Percentiles rank a stretch among this genome's conserved stretches.
phyloP scores from a whole-genome alignment of 2,888 invertebrate genomes.

The Plagodis dolabraria region DNA sequence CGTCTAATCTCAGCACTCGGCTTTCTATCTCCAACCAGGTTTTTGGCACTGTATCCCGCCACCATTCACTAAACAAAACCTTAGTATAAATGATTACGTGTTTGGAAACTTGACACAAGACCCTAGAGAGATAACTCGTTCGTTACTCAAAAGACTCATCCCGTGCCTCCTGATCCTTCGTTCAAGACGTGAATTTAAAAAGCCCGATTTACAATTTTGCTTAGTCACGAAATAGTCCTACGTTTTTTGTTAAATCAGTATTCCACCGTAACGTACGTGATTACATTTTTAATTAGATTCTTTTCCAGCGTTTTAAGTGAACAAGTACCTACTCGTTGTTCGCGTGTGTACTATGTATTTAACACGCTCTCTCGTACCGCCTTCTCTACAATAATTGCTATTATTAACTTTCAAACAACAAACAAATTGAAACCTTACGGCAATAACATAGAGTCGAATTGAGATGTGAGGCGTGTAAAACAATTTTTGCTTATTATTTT shows the following conservation, averaged over 20 bases:
- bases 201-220: constrained; percentile 53
- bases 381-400: constrained; percentile 57
- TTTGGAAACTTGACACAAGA: constrained; percentile 49
- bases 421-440: constrained; percentile 41
- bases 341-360: constrained; percentile 60
- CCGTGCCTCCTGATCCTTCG: constrained; percentile 39
- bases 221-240: constrained; percentile 43
- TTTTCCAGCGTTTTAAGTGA: constrained; percentile 42
- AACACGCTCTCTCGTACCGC: constrained; percentile 52
- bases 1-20: constrained; percentile 30
- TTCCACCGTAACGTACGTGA: constrained; percentile 47
- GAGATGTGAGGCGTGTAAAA: constrained; percentile 14
- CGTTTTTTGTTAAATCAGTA: constrained; percentile 47
- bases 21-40: constrained; percentile 31
- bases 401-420: constrained; percentile 46
- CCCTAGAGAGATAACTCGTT: constrained; percentile 59
- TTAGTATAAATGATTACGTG: constrained; percentile 58
- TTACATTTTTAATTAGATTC: constrained; percentile 57
- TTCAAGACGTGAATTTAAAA: constrained; percentile 64
- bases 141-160: constrained; percentile 55
- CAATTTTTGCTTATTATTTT: constrained; percentile 44
- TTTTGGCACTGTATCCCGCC: constrained; percentile 33
- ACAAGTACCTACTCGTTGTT: constrained; percentile 41
- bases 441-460: constrained; percentile 29
- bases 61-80: constrained; percentile 40